Evolutionary conservation across 2,797 vertebrate species (phyloP).

Genomic region (Argyrosomus regius): DNA sequence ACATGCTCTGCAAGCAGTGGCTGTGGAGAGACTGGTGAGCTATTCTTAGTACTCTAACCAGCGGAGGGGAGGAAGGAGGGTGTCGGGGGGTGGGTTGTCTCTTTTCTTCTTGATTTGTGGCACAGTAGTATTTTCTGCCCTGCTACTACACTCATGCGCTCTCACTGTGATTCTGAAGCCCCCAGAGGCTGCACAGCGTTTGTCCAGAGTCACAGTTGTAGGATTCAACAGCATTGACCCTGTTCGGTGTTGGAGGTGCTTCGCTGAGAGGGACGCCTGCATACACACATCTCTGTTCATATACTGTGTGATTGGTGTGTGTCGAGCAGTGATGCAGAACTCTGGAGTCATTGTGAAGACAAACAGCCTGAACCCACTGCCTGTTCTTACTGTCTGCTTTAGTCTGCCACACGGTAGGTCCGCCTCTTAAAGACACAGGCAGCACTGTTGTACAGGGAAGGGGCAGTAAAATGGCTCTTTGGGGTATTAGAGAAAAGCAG

Average conservation of each 20-base stretch:
- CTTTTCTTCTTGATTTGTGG: slow-evolving; percentile 79
- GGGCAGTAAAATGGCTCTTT: slow-evolving; percentile 73
- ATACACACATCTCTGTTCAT: slow-evolving; percentile 44
- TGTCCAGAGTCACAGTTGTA: slow-evolving; percentile 54
- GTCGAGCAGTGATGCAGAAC: slow-evolving; percentile 80
- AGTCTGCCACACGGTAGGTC: slow-evolving; percentile 78
- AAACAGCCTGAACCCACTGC: slow-evolving; percentile 82
- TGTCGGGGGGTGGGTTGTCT: slow-evolving; percentile 43
- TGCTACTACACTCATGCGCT: slow-evolving; percentile 75
- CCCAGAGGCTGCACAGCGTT: slow-evolving; percentile 71
- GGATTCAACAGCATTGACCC: slow-evolving; percentile 53
- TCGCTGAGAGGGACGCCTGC: slow-evolving; percentile 32
- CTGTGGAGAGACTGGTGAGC: slow-evolving; percentile 82
- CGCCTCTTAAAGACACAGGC: slow-evolving; percentile 88
- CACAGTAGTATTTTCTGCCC: slow-evolving; percentile 82
- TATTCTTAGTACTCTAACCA: slow-evolving; percentile 82
- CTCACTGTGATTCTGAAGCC: slow-evolving; percentile 70
- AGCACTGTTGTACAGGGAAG: slow-evolving; percentile 51
- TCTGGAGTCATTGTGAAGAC: slow-evolving; percentile 87
- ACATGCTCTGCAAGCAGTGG: slow-evolving; percentile 82
- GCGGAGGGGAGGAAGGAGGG: slow-evolving; percentile 49
- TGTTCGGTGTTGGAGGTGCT: slow-evolving; percentile 32
- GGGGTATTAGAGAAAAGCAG: slow-evolving; percentile 42
- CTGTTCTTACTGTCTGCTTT: slow-evolving; percentile 80
- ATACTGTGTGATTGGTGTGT: slow-evolving; percentile 56